These are phyloP conservation scores for Tinea pellionella DNA, from an alignment of 2,888 invertebrate genomes.

Conservation along the genomic window DNA sequence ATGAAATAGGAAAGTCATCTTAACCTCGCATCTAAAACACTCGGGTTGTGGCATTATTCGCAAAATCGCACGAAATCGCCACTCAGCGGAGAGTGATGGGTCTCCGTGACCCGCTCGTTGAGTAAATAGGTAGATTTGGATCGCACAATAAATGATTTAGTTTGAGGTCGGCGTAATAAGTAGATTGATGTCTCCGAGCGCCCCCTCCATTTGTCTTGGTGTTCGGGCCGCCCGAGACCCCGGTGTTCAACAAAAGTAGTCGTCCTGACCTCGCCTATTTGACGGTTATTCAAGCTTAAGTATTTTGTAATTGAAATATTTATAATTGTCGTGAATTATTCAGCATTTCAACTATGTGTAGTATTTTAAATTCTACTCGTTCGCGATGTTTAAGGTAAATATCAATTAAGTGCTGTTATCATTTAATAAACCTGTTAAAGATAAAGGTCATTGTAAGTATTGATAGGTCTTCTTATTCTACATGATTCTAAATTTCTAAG, in stretches of 20 bases:
- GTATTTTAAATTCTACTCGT: no score
- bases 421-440: no score
- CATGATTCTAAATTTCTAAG: constrained; percentile 1
- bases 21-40: constrained; percentile 13
- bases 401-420: no score
- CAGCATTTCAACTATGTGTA: no score
- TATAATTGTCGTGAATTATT: constrained; percentile 11
- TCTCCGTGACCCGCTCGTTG: constrained; percentile 44
- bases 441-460: no score
- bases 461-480: no score
- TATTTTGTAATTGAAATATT: constrained; percentile 12
- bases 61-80: constrained; percentile 22
- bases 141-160: constrained; percentile 62
- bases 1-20: constrained; percentile 3
- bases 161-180: constrained; percentile 55
- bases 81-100: constrained; percentile 36
- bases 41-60: constrained; percentile 5
- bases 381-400: no score
- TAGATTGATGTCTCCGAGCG: constrained; percentile 50
- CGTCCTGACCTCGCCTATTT: constrained; percentile 8
- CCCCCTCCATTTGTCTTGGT: constrained; percentile 21
- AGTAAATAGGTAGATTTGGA: constrained; percentile 56
- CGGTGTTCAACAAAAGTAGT: not conserved
- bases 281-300: not conserved
- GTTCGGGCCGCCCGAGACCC: not conserved